A percentile compares a stretch with the other conserved stretches of the same genome.
Evolutionary conservation across 2,888 invertebrate genomes (phyloP).

Genomic region (Campoplex capitator): DNA sequence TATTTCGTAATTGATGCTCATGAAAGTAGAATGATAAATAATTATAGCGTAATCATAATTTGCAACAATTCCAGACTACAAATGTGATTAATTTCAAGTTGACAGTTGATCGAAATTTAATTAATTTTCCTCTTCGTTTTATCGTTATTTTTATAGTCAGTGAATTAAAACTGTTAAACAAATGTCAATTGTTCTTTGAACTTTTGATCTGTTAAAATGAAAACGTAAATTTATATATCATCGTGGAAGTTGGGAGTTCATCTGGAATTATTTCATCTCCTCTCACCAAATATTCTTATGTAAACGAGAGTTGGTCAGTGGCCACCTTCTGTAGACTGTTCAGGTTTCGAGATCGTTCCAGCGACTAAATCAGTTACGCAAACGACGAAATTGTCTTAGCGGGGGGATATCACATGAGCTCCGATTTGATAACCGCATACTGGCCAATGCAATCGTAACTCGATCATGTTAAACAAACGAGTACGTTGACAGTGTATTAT

Average conservation of each 20-base stretch:
- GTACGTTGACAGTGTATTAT: slow-evolving; percentile 25
- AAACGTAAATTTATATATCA: not conserved
- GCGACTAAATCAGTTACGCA: slow-evolving; percentile 49
- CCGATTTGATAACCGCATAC: slow-evolving; percentile 25
- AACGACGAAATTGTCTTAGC: slow-evolving; percentile 38
- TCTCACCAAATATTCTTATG: slow-evolving; percentile 26
- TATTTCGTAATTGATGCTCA: not conserved
- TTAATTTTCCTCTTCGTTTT: not conserved
- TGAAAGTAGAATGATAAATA: not conserved
- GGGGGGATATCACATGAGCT: not conserved
- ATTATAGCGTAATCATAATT: not conserved
- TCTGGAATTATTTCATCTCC: slow-evolving; percentile 1
- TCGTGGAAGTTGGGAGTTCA: slow-evolving; percentile 8
- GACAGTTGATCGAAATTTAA: not conserved
- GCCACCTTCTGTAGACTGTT: slow-evolving; percentile 23
- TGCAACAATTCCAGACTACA: not conserved
- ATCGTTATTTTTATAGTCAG: not conserved
- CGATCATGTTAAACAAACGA: slow-evolving; percentile 45
- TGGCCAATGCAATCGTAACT: slow-evolving; percentile 42
- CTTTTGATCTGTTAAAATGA: not conserved
- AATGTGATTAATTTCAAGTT: not conserved
- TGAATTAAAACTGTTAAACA: no score
- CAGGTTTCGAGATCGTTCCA: slow-evolving; percentile 30
- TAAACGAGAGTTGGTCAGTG: slow-evolving; percentile 31
- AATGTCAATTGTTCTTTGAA: no score